Percentiles rank a stretch among this genome's conserved stretches.
Evolutionary conservation across 2,888 invertebrate genomes (phyloP).

Genomic region (Dryadula phaetusa): DNA sequence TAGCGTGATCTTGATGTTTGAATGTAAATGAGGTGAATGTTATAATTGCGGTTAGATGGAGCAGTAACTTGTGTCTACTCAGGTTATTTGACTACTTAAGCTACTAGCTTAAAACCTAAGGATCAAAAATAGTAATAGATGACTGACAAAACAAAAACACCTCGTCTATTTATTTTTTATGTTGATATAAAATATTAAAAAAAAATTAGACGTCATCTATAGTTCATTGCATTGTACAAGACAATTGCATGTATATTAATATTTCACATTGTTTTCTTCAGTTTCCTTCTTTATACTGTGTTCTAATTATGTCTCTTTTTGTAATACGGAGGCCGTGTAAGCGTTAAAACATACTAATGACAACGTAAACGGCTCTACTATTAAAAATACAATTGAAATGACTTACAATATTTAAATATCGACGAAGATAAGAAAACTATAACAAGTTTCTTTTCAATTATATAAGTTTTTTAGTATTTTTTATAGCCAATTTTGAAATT

Average conservation of each 20-base stretch:
- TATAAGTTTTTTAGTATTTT: background rate
- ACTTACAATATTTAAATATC: background rate
- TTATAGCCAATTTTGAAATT: background rate
- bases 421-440: too few relatives aligned
- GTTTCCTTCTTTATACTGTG: slow-evolving; percentile 21
- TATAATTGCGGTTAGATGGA: background rate
- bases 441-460: too few relatives aligned
- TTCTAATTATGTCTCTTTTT: slow-evolving; percentile 34
- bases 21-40: background rate
- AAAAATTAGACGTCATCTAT: background rate
- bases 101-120: background rate
- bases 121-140: too few relatives aligned
- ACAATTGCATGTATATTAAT: slow-evolving; percentile 38
- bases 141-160: background rate
- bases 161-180: background rate
- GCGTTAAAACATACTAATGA: slow-evolving; percentile 19
- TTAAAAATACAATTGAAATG: background rate
- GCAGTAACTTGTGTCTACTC: background rate
- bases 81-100: background rate
- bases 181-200: background rate
- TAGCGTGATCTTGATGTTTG: background rate
- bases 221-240: slow-evolving; percentile 9
- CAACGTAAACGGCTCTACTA: background rate
- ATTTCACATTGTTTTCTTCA: slow-evolving; percentile 40
- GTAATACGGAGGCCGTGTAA: slow-evolving; percentile 19